These are phyloP conservation scores for Sinopyrophorus schimmeli DNA, from an alignment of 2,888 invertebrate genomes.

Conservation along the genomic window DNA sequence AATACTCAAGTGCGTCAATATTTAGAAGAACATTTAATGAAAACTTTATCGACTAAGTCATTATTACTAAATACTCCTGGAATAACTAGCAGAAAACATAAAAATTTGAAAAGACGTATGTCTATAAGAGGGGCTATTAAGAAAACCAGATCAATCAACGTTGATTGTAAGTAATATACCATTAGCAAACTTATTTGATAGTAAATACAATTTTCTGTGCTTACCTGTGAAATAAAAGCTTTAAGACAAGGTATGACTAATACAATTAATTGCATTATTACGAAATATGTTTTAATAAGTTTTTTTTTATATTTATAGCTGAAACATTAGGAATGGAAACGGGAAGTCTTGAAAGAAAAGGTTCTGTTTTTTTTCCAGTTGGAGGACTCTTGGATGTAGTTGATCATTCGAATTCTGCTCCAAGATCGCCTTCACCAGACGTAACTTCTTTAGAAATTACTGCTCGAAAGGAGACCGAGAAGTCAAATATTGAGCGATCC, in stretches of 20 bases:
- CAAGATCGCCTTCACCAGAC: conserved; percentile 20
- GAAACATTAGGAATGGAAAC: conserved; percentile 79
- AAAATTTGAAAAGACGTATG: conserved; percentile 71
- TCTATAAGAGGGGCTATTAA: conserved; percentile 92
- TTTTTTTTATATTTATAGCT: conserved; percentile 59
- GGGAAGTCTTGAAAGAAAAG: conserved; percentile 58
- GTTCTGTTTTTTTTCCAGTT: conserved; percentile 55
- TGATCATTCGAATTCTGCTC: conserved; percentile 39
- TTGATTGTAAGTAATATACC: conserved; percentile 71
- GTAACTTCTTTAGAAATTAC: conserved; percentile 9
- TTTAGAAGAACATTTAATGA: conserved; percentile 81
- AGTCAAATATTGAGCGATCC: conserved; percentile 21
- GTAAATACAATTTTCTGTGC: conserved; percentile 11
- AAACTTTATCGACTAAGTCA: conserved; percentile 75
- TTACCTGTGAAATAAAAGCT: conserved; percentile 12
- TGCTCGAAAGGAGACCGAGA: not conserved
- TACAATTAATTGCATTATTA: too few relatives aligned
- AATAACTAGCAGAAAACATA: conserved; percentile 59
- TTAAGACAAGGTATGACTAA: conserved; percentile 4
- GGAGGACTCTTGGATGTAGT: conserved; percentile 55
- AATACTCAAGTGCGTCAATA: conserved; percentile 85
- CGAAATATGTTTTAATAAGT: too few relatives aligned
- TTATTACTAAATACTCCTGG: conserved; percentile 64
- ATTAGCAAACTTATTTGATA: conserved; percentile 9
- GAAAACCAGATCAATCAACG: conserved; percentile 90